Percentiles rank a stretch among this genome's conserved stretches.
phyloP scores from a whole-genome alignment of 2,888 invertebrate species.

The Drosophila formosana region DNA sequence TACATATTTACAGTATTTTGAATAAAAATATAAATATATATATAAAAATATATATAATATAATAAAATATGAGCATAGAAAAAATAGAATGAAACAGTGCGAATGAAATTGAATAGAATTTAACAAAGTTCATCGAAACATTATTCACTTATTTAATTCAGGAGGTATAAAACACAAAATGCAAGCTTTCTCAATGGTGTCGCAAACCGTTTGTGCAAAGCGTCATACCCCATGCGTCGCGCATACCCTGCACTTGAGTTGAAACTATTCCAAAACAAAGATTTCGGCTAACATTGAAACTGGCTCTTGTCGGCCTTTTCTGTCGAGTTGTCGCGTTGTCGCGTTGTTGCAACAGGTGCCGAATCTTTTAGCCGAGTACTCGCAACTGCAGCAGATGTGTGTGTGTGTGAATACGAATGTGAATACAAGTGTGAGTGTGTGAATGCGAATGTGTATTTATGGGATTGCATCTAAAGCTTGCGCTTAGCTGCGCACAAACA shows the following conservation, averaged over 20 bases:
- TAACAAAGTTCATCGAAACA: background rate
- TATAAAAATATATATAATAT: too few relatives aligned
- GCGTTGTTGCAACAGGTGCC: constrained; percentile 14
- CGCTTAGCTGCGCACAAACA: constrained; percentile 47
- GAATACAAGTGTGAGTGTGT: constrained; percentile 3
- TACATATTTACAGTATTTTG: too few relatives aligned
- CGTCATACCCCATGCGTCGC: background rate
- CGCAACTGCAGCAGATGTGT: constrained; percentile 1
- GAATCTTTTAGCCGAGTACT: constrained; percentile 6
- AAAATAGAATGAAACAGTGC: background rate
- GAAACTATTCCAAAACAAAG: constrained; percentile 2
- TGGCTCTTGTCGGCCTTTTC: constrained; percentile 4
- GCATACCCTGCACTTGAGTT: background rate
- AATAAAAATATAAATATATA: too few relatives aligned
- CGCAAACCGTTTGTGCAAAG: too few relatives aligned
- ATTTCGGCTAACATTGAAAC: constrained; percentile 23
- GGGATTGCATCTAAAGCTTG: constrained; percentile 33
- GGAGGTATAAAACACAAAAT: background rate
- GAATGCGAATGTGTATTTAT: constrained; percentile 14
- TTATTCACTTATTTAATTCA: too few relatives aligned
- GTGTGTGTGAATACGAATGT: constrained; percentile 12
- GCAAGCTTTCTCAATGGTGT: background rate
- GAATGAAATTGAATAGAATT: background rate
- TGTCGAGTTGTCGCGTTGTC: background rate
- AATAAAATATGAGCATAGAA: too few relatives aligned